phyloP scores from a whole-genome alignment of 2,797 vertebrate species.

The Pangasius larnaudii region DNA sequence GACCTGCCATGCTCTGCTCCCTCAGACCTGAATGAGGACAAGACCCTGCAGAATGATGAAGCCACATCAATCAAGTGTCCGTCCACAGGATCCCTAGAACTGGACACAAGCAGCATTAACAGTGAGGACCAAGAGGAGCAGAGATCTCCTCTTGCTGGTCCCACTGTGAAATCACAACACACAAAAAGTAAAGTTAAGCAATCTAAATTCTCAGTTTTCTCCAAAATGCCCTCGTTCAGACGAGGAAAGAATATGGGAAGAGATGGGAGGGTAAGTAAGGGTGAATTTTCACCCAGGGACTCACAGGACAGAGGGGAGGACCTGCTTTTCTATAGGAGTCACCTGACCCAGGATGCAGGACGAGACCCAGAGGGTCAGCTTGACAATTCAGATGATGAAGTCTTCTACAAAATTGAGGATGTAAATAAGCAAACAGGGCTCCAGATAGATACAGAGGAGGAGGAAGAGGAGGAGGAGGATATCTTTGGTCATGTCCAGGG shows the following conservation, averaged over 20 bases:
- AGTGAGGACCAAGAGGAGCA: conserved; percentile 61
- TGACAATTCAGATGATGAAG: conserved; percentile 72
- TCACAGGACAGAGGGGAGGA: conserved; percentile 53
- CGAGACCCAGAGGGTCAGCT: conserved; percentile 54
- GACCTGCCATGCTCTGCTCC: conserved; percentile 33
- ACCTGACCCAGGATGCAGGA: conserved; percentile 46
- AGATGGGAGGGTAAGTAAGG: conserved; percentile 46
- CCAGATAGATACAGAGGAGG: conserved; percentile 61
- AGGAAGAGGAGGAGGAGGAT: conserved; percentile 42
- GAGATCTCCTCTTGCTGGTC: conserved; percentile 39
- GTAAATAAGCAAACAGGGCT: conserved; percentile 63
- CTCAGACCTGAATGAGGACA: conserved; percentile 38
- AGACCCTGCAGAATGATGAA: conserved; percentile 49
- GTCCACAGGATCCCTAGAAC: conserved; percentile 56
- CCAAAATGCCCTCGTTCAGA: conserved; percentile 81
- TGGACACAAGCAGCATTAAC: conserved; percentile 59
- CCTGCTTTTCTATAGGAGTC: conserved; percentile 36
- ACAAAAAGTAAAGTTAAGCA: conserved; percentile 67
- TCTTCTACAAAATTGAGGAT: conserved; percentile 65
- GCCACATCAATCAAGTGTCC: conserved; percentile 21
- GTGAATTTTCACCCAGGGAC: conserved; percentile 38
- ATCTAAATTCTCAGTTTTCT: conserved; percentile 76
- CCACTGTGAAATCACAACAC: conserved; percentile 63
- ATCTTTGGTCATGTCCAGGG: conserved; percentile 49
- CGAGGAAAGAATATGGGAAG: conserved; percentile 61